phyloP scores from a whole-genome alignment of 2,888 invertebrate genomes.

The Sarcophaga caerulescens region DNA sequence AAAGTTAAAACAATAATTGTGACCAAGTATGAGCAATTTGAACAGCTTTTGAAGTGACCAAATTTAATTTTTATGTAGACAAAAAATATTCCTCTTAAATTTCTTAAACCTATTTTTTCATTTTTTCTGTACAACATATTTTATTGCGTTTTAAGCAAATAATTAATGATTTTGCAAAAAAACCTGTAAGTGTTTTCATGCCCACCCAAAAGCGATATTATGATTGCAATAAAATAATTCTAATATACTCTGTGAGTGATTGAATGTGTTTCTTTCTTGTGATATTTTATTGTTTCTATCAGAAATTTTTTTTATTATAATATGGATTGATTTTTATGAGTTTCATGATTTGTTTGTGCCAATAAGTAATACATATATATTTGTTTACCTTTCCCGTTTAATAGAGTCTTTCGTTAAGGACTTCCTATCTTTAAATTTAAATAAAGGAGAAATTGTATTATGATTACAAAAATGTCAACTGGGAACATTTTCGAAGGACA shows the following conservation, averaged over 20 bases:
- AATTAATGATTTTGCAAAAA: neutral
- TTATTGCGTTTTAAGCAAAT: neutral
- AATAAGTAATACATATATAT: neutral
- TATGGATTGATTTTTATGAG: too few species aligned
- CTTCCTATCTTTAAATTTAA: too few species aligned
- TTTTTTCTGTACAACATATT: constrained; percentile 51
- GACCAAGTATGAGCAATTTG: neutral
- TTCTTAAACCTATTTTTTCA: constrained; percentile 19
- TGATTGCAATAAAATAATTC: neutral
- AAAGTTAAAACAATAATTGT: neutral
- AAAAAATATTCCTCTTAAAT: neutral
- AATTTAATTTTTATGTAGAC: neutral
- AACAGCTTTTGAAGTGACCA: neutral
- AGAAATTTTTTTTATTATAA: too few species aligned
- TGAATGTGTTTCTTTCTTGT: neutral
- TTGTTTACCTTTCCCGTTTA: neutral
- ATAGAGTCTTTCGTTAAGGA: neutral
- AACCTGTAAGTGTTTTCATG: neutral
- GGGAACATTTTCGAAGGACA: too few species aligned
- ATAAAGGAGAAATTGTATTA: too few species aligned
- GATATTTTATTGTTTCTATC: neutral
- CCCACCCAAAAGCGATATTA: too few species aligned
- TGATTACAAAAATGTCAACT: too few species aligned
- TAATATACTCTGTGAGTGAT: neutral
- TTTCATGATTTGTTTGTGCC: neutral